phyloP scores from a whole-genome alignment of 2,113 vertebrate species.

The Strigops habroptila region DNA sequence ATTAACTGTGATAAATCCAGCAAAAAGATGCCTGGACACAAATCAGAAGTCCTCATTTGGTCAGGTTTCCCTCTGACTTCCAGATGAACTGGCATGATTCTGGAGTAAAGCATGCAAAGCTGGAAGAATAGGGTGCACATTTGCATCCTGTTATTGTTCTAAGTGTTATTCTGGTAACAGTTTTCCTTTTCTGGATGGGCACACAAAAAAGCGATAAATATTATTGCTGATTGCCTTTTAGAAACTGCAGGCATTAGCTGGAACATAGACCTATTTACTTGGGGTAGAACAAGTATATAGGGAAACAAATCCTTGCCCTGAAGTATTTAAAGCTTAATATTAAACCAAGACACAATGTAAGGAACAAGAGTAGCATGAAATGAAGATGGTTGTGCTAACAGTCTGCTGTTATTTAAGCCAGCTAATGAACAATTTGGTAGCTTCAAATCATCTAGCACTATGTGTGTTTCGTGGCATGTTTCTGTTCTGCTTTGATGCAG shows the following conservation, averaged over 20 bases:
- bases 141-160: conserved; percentile 23
- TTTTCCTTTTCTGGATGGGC: conserved; percentile 26
- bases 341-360: neutral
- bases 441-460: neutral
- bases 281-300: neutral
- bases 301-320: conserved; percentile 1
- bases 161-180: neutral
- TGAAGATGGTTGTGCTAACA: neutral
- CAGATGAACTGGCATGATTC: neutral
- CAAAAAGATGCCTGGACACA: neutral
- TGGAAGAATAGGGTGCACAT: neutral
- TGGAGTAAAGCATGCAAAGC: neutral
- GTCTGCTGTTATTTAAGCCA: neutral
- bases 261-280: neutral
- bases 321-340: conserved; percentile 5
- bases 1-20: neutral
- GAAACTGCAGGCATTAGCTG: neutral
- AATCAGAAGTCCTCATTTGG: conserved; percentile 9
- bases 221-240: neutral
- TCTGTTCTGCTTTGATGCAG: neutral
- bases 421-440: neutral
- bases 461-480: neutral
- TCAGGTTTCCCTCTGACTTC: neutral
- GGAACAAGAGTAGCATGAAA: neutral
- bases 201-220: conserved; percentile 4